Evolutionary conservation across 2,113 vertebrate species (phyloP), one percentile per base, ranked within the genome.

Genomic region (Psophia crepitans): DNA sequence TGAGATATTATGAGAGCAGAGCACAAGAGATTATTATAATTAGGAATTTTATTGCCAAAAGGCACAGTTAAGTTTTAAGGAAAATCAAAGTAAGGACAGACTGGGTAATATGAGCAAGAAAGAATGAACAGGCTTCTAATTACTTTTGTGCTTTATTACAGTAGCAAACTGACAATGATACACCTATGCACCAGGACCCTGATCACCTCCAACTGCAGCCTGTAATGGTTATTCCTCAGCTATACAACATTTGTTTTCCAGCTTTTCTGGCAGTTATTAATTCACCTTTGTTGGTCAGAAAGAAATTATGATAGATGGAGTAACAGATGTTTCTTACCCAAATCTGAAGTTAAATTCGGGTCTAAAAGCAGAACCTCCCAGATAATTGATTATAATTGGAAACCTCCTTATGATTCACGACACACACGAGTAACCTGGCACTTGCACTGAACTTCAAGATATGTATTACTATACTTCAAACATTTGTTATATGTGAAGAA

Each of bases 311-410:
- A 77, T 28, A 56, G 21, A 20, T 23, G 12, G 26, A 85, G 56
- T 53, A 68, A 44, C 10, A 75, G 20, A 46, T 43, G 11, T n/a
- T 84, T 76, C 26, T 69, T 77, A 49, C 22, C 21, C 26, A 92
- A 86, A 93, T 2, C 5, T 39, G 35, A 66, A 70, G 26, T 22
- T 70, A 91, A 93, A 83, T n/a, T 85, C 35, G 68, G 7, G 27
- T 86, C 28, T 86, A 60, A 84, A 90, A 88, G 39, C 20, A 51
- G 44, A 69, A 74, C 12, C 21, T 86, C 24, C 5, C 35, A 81
- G 22, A 57, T 68, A 88, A 87, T 30, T 71, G 28, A 85, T 63
- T 88, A 33, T 91, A 79, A 86, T 44, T 91, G 58, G 44, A 91
- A 85, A 54, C 3, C 6, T 54, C 30, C 39, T 89, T 66, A 63